Evolutionary conservation across 2,113 vertebrate genomes (phyloP).

Genomic region (Alethe castanea): DNA sequence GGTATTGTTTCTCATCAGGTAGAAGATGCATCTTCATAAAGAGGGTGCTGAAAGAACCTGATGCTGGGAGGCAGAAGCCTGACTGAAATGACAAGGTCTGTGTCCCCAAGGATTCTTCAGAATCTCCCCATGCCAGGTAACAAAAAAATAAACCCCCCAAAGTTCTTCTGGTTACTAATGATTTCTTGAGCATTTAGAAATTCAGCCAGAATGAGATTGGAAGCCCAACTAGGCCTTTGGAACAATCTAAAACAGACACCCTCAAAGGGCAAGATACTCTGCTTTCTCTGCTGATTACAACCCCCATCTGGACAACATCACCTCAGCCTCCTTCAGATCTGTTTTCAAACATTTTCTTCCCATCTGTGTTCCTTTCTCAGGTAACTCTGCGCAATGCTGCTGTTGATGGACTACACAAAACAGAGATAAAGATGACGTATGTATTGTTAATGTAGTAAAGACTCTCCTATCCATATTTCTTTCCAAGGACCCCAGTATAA

Average conservation of each 20-base stretch:
- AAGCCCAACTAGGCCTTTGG: neutral
- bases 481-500: neutral
- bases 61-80: neutral
- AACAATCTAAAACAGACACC: neutral
- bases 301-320: neutral
- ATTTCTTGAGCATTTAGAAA: neutral
- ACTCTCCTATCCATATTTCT: neutral
- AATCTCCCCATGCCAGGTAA: neutral
- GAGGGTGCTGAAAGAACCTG: neutral
- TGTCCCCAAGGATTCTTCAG: neutral
- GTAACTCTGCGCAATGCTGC: neutral
- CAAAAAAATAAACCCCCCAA: neutral
- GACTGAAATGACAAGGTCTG: neutral
- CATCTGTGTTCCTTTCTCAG: neutral
- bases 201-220: neutral
- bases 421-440: neutral
- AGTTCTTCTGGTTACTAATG: neutral
- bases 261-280: neutral
- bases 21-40: neutral
- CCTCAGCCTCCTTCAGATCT: neutral
- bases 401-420: neutral
- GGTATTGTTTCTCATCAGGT: neutral
- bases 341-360: neutral
- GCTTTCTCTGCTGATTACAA: neutral
- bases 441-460: neutral